Conservation (phyloP, 2,888 invertebrate species). For the Lymantria monacha region DNA sequence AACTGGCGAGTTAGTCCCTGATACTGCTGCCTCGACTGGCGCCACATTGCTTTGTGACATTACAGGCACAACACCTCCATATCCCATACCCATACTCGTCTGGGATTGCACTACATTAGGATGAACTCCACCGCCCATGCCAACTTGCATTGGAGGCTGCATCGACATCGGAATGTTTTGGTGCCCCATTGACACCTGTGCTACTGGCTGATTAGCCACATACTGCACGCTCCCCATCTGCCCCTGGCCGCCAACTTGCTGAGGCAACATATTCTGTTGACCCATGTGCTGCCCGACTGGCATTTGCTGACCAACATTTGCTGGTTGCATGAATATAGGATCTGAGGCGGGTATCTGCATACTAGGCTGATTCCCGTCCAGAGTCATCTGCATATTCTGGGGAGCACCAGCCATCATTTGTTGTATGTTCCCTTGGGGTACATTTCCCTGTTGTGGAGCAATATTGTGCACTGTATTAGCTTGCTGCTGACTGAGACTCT, state of each 20-base stretch:
- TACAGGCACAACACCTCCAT: conserved; percentile 72
- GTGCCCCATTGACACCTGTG: conserved; percentile 70
- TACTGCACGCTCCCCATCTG: conserved; percentile 72
- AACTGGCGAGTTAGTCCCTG: conserved; percentile 78
- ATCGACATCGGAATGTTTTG: conserved; percentile 80
- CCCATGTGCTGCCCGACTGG: conserved; percentile 72
- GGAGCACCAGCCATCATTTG: conserved; percentile 80
- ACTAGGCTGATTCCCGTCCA: conserved; percentile 79
- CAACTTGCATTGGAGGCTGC: conserved; percentile 74
- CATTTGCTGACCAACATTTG: conserved; percentile 70
- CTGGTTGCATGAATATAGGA: conserved; percentile 75
- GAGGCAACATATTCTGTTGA: conserved; percentile 72
- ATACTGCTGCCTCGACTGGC: conserved; percentile 69
- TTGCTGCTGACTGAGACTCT: conserved; percentile 77
- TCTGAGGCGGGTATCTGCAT: conserved; percentile 81
- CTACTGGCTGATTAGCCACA: conserved; percentile 65
- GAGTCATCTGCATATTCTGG: conserved; percentile 80
- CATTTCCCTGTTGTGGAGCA: conserved; percentile 78
- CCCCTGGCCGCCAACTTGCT: conserved; percentile 70
- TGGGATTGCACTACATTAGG: conserved; percentile 77
- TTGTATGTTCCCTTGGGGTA: conserved; percentile 82
- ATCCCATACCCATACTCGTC: conserved; percentile 72
- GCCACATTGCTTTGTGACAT: conserved; percentile 79
- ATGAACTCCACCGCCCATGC: conserved; percentile 71
- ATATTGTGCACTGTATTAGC: conserved; percentile 66